Evolutionary conservation across 2,797 vertebrate genomes (phyloP), one percentile per base, ranked within the genome.

Genomic region (Uromys caudimaculatus): DNA sequence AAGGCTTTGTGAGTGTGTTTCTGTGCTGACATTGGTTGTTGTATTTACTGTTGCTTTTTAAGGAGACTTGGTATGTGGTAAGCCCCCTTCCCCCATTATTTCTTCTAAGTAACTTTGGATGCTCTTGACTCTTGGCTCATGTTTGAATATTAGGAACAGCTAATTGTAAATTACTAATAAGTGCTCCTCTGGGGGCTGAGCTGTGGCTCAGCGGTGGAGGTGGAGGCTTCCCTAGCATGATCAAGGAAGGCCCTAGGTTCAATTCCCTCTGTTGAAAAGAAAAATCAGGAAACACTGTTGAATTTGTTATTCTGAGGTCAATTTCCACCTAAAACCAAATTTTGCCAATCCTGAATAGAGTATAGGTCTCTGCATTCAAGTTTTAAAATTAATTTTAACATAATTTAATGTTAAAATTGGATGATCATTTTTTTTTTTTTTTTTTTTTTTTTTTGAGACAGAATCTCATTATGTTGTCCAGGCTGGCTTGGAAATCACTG

Each of bases 111-210:
- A 79, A 16, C 11, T 82, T 85, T 86, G 29, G 13, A 35, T 44
- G 9, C 38, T 95, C 17, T 90, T 93, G 6, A 86, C 21, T 76
- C 78, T 96, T 95, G 87, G 52, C 73, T 94, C 87, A 24, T 60
- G 4, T 10, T 21, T 76, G 67, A 79, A 41, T 93, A 94, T 94
- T 91, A 89, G 69, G 10, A 81, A 92, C 13, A 62, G 29, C 21
- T 96, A 67, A 21, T 90, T 38, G 52, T 11, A 23, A 64, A 4
- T 69, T 82, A 56, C 67, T 88, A 90, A 86, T 85, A 90, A 84
- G 75, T 96, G 24, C 17, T 54, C 73, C 19, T 82, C 7, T 29
- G 93, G 77, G 14, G 21, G 6, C 44, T 52, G 35, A 35, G 64
- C 35, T 54, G 13, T 52, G 84, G 47, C 35, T 86, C 47, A 54